phyloP scores from a whole-genome alignment of 2,113 vertebrate genomes.

The Ammodytes marinus region DNA sequence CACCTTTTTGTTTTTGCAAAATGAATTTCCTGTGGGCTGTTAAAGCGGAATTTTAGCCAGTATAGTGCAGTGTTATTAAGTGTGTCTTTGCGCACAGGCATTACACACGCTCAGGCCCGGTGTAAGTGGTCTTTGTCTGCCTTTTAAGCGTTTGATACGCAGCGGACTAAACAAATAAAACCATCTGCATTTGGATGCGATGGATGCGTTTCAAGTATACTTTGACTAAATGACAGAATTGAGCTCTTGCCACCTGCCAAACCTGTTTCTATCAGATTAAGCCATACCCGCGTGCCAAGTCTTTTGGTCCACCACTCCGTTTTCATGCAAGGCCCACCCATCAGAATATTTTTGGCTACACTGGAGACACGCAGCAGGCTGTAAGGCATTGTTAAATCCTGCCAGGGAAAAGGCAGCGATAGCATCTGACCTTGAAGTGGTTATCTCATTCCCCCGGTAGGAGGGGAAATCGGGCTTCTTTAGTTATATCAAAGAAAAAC shows the following conservation, averaged over 20 bases:
- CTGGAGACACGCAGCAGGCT: conserved; percentile 49
- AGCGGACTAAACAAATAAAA: conserved; percentile 46
- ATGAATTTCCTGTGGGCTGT: conserved; percentile 30
- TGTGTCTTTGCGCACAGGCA: not conserved
- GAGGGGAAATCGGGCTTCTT: conserved; percentile 60
- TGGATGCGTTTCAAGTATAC: conserved; percentile 40
- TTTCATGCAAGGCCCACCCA: conserved; percentile 26
- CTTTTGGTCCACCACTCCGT: conserved; percentile 26
- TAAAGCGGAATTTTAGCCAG: not conserved
- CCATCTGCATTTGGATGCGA: conserved; percentile 46
- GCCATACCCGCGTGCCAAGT: not conserved
- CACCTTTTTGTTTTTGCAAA: conserved; percentile 41
- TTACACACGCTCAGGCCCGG: not conserved
- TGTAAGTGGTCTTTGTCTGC: not conserved
- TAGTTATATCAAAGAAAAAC: conserved; percentile 70
- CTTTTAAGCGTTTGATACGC: conserved; percentile 5
- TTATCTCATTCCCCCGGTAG: conserved; percentile 72
- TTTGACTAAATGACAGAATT: conserved; percentile 27
- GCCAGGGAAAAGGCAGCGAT: conserved; percentile 66
- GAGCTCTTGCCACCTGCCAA: conserved; percentile 19
- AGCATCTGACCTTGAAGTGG: conserved; percentile 77
- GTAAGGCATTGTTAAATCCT: conserved; percentile 68
- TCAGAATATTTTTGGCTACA: conserved; percentile 59
- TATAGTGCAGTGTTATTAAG: not conserved
- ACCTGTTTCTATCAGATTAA: conserved; percentile 41